These are phyloP conservation scores for Rhagologus leucostigma DNA, from an alignment of 2,113 vertebrate species.

Conservation along the genomic window DNA sequence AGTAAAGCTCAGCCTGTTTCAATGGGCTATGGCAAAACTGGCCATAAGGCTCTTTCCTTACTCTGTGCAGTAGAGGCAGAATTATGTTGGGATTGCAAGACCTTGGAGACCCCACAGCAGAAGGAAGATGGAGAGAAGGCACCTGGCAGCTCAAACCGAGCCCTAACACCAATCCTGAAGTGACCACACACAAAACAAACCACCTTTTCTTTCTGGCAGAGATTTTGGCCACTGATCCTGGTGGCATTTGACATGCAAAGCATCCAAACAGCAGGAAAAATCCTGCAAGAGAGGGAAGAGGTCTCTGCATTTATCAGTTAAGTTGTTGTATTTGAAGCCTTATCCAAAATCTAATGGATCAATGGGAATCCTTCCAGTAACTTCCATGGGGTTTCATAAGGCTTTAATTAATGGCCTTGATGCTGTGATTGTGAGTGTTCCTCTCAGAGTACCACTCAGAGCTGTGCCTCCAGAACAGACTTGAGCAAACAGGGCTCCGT, in stretches of 20 bases:
- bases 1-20: not conserved
- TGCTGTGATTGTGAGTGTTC: not conserved
- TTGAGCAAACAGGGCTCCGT: not conserved
- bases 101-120: not conserved
- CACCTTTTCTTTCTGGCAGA: not conserved
- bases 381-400: not conserved
- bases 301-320: not conserved
- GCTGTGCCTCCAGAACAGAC: not conserved
- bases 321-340: not conserved
- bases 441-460: not conserved
- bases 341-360: slow-evolving; percentile 49
- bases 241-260: not conserved
- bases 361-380: slow-evolving; percentile 30
- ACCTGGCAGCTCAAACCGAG: not conserved
- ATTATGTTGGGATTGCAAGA: not conserved
- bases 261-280: not conserved
- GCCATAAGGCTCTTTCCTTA: not conserved
- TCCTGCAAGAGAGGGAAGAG: not conserved
- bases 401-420: not conserved
- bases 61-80: not conserved
- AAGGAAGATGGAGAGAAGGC: not conserved
- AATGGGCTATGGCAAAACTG: not conserved
- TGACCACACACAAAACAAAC: not conserved
- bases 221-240: not conserved
- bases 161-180: not conserved